Base-by-base conservation (phyloP, 53 echinoderm and acorn worm genomes). In the Echinarachnius parma region DNA sequence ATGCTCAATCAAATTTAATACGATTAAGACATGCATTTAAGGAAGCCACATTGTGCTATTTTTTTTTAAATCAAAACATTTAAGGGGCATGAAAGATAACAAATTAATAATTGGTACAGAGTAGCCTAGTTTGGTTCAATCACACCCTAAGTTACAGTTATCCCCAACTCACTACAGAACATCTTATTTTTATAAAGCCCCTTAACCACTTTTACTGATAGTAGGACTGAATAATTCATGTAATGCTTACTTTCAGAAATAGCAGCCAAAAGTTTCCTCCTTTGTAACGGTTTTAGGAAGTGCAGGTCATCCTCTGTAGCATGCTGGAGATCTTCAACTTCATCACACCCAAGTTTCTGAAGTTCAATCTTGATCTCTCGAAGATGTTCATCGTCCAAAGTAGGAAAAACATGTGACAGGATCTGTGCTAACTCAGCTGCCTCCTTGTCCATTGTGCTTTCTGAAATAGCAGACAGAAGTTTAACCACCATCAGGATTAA, bases 221-320 rank as follows among this genome's bases (percentile, higher is more conserved):
- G 67, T 48, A 66, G 67, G 67, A 47, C 67, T 66, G 49, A 66
- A 66, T 37, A 63, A 63, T 37, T 45, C 42, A 63, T 63, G 39
- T 36, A 33, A 39, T 63, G 63, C 63, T 63, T 63, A 35, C 63
- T 63, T 63, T 63, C 63, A 63, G 63, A 63, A 63, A 63, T 36
- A 35, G 57, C 75, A 75, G 75, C 75, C 75, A 75, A 75, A 75
- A 75, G 56, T 55, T 55, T 55, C 56, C 56, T 55, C 56, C 56
- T 55, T 19, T 23, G 56, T 70, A 70, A 53, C 70, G 70, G 70
- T 70, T 70, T 70, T 53, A 70, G 53, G 70, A 52, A 70, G 70
- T 29, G 70, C 70, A 70, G 70, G 53, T 70, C 70, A 31, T 70
- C 70, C 70, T 70, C 70, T 53, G 70, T 70, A 70, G 53, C 70